Percentiles rank a stretch among this genome's conserved stretches.
Evolutionary conservation across 2,797 vertebrate genomes (phyloP).

Genomic region (Carapus acus): DNA sequence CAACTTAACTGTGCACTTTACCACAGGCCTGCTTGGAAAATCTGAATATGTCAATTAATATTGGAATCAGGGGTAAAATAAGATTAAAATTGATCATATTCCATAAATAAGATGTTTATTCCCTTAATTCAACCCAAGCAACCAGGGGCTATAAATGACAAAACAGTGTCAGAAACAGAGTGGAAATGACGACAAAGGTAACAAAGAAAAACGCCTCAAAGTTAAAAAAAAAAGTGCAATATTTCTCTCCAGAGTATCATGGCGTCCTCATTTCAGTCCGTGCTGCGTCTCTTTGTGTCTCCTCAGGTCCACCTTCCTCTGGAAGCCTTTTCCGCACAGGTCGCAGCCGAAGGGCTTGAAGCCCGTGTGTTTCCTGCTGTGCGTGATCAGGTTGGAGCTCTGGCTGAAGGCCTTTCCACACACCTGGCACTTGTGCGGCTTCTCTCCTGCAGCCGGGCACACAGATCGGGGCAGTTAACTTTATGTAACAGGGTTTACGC

Average conservation of each 20-base stretch:
- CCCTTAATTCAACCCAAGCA: slow-evolving; percentile 27
- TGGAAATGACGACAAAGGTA: slow-evolving; percentile 5
- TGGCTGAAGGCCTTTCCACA: slow-evolving; percentile 99
- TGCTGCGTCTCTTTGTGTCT: slow-evolving; percentile 97
- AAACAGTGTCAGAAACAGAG: slow-evolving; percentile 15
- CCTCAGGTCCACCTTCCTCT: slow-evolving; percentile 94
- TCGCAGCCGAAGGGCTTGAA: slow-evolving; percentile 98
- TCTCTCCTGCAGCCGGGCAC: slow-evolving; percentile 80
- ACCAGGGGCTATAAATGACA: slow-evolving; percentile 26
- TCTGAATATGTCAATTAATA: too few relatives aligned
- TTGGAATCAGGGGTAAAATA: not conserved
- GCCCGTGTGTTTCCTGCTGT: slow-evolving; percentile 97
- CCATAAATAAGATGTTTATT: slow-evolving; percentile 50
- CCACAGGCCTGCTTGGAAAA: too few relatives aligned
- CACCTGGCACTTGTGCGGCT: slow-evolving; percentile 98
- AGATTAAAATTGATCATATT: slow-evolving; percentile 19
- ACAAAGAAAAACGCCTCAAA: slow-evolving; percentile 16
- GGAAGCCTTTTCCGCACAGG: slow-evolving; percentile 95
- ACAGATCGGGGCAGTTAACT: not conserved
- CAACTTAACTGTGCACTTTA: too few relatives aligned
- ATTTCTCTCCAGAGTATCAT: not conserved
- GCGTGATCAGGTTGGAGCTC: slow-evolving; percentile 99
- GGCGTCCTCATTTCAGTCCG: slow-evolving; percentile 76
- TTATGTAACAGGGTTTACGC: slow-evolving; percentile 10
- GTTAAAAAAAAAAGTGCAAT: slow-evolving; percentile 36